A percentile compares a stretch with the other conserved stretches of the same genome.
Evolutionary conservation across 1,140 invertebrate genomes (phyloP).

Genomic region (Drosophila teissieri): DNA sequence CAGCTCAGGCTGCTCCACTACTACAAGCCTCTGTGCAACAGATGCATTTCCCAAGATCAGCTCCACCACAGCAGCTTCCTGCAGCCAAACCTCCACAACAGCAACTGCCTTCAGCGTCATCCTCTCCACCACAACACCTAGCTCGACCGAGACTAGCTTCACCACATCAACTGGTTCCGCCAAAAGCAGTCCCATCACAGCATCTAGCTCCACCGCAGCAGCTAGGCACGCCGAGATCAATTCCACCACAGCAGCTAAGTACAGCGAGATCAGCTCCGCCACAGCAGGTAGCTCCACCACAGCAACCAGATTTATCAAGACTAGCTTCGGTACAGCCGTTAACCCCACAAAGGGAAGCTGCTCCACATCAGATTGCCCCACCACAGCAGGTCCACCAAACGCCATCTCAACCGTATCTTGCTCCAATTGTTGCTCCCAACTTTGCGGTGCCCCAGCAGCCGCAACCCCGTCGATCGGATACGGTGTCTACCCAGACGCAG

Average conservation of each 20-base stretch:
- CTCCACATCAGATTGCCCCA: conserved; percentile 1
- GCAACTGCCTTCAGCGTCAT: neutral
- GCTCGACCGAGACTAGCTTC: neutral
- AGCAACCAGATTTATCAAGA: neutral
- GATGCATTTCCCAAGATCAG: neutral
- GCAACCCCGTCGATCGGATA: conserved; percentile 43
- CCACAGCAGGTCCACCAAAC: neutral
- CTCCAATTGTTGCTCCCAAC: neutral
- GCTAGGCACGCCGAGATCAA: neutral
- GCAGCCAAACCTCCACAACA: neutral
- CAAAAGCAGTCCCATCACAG: neutral
- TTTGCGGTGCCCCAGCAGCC: conserved; percentile 28
- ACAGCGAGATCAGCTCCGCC: neutral
- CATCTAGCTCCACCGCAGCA: neutral
- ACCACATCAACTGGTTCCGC: neutral
- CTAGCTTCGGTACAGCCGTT: neutral
- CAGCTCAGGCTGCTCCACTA: neutral
- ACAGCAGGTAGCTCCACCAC: neutral
- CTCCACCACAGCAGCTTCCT: neutral
- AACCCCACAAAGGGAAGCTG: neutral
- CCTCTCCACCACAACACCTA: neutral
- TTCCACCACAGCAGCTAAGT: neutral
- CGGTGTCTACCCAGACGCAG: conserved; percentile 46
- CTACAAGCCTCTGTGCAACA: neutral
- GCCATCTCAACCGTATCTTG: neutral